Evolutionary conservation across 2,797 vertebrate genomes (phyloP), one percentile per base, ranked within the genome.

Genomic region (Clarias fuscus): DNA sequence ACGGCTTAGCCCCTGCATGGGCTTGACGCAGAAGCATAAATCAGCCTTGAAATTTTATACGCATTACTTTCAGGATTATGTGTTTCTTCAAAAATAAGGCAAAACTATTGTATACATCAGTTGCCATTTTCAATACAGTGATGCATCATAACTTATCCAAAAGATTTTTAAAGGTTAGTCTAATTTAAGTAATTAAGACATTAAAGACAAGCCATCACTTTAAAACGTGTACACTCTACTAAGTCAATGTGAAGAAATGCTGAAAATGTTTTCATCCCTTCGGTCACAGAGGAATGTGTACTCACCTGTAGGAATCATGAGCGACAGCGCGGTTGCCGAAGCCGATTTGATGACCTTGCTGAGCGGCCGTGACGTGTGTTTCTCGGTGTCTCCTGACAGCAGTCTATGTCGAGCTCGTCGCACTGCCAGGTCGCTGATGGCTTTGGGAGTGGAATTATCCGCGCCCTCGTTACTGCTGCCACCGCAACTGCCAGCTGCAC

Each of bases 281-380:
- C 20, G 14, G 58, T 8, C 27, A 58, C 7, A 48, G 61, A 77
- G 10, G 13, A 58, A 24, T 13, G 43, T 37, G 37, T 62, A 84
- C 80, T 93, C 92, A 99, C 98, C 98, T 92, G 97, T 92, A 77
- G 98, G 98, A 92, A 99, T 99, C 95, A 99, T 97, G 85, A 99
- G 97, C 0, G 98, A 99, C 89, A 99, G 96, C 15, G 98, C 95
- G 48, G 97, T 99, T 86, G 98, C 97, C 0, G 98, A 99, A 59
- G 98, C 98, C 0, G 98, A 99, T 94, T 99, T 99, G 95, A 99
- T 99, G 93, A 99, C 98, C 95, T 99, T 99, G 95, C 96, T 98
- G 92, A 98, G 93, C 40, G 97, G 97, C 61, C 96, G 95, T 61
- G 97, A 92, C 0, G 94, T 82, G 76, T 96, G 97, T 91, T 98